Evolutionary conservation across 2,113 vertebrate species (phyloP).

Genomic region (Eolophus roseicapilla): DNA sequence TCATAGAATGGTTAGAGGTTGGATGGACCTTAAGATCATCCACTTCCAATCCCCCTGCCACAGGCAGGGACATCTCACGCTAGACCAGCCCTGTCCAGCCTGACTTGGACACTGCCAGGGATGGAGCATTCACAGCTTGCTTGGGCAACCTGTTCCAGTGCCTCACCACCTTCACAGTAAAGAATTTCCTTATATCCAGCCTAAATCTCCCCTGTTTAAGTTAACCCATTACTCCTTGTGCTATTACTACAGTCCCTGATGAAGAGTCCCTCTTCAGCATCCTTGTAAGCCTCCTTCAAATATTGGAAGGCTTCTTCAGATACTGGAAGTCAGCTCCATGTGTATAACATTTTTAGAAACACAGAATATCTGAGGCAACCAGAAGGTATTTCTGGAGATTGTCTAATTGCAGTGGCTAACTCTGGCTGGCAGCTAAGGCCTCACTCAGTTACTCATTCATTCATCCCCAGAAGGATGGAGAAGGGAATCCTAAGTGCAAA

Average conservation of each 20-base stretch:
- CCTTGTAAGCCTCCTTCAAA: background rate
- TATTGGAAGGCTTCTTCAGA: background rate
- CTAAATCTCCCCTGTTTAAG: background rate
- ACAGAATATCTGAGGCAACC: background rate
- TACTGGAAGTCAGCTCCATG: background rate
- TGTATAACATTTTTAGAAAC: background rate
- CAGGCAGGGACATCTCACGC: background rate
- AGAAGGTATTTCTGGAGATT: background rate
- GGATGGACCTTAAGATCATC: background rate
- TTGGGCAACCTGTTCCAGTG: background rate
- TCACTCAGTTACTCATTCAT: background rate
- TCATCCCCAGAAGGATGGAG: fast-evolving
- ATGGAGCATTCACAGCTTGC: background rate
- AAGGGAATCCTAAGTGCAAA: background rate
- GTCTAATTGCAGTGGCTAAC: background rate
- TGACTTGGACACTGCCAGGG: background rate
- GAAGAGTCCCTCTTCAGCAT: background rate
- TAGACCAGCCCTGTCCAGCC: background rate
- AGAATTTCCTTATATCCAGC: background rate
- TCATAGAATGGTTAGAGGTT: background rate
- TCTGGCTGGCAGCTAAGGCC: background rate
- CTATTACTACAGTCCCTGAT: background rate
- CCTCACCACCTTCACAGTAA: background rate
- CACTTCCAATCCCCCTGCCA: background rate
- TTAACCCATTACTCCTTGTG: background rate